A percentile compares a stretch with the other conserved stretches of the same genome.
Conservation (phyloP, 2,113 vertebrate species). For the Leptobrachium leishanense region DNA sequence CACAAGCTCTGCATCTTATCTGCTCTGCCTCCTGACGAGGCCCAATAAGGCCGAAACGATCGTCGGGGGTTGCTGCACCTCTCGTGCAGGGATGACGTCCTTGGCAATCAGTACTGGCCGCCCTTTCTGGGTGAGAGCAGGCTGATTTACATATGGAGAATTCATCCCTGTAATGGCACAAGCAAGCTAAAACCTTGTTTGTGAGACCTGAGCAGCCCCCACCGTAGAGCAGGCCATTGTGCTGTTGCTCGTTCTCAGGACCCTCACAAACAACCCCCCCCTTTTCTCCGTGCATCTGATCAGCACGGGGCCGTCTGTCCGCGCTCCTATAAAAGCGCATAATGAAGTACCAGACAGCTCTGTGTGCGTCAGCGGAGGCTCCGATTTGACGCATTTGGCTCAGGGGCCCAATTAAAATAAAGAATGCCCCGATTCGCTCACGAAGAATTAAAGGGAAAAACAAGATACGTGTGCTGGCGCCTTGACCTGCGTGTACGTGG, state of each 20-base stretch:
- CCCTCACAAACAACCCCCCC: no score
- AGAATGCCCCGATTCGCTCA: conserved; percentile 13
- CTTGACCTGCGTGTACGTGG: neutral
- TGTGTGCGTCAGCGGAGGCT: conserved; percentile 18
- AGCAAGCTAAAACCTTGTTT: no score
- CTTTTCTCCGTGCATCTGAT: neutral
- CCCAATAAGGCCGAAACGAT: no score
- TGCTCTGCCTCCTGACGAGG: neutral
- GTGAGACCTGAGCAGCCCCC: no score
- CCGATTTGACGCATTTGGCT: conserved; percentile 3
- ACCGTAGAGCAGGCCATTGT: no score
- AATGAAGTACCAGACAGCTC: conserved; percentile 30
- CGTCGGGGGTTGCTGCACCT: no score
- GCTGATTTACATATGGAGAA: no score
- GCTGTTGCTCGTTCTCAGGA: no score
- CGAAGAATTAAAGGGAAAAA: neutral
- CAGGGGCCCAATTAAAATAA: conserved; percentile 26
- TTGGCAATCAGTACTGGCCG: no score
- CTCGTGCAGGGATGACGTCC: no score
- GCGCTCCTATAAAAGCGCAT: neutral
- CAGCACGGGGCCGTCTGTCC: neutral
- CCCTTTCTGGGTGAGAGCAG: no score
- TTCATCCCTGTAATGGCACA: no score
- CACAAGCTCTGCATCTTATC: neutral
- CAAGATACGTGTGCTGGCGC: neutral